Conservation (phyloP, 2,113 vertebrate genomes). For the Epinephelus lanceolatus region DNA sequence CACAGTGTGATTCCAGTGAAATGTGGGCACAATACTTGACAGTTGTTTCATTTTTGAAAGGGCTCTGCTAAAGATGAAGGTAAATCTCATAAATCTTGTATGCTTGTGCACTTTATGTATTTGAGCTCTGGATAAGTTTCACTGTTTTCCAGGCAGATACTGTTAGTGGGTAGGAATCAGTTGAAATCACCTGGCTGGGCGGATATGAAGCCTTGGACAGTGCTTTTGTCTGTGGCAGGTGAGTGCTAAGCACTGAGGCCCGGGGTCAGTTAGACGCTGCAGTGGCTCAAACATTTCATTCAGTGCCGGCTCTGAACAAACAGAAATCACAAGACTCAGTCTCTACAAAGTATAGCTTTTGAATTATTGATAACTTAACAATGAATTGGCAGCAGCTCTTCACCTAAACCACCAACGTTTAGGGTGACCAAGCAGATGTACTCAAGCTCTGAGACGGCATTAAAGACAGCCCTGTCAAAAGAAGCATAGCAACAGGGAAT, state of each 20-base stretch:
- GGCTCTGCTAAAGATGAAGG: neutral
- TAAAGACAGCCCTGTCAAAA: slow-evolving; percentile 87
- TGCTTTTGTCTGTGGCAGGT: slow-evolving; percentile 83
- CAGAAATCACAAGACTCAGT: neutral
- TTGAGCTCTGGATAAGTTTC: neutral
- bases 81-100: neutral
- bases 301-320: slow-evolving; percentile 81
- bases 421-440: slow-evolving; percentile 88
- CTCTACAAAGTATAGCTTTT: neutral
- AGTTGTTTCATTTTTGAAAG: too few relatives aligned
- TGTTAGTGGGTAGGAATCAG: neutral
- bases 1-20: neutral
- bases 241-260: slow-evolving; percentile 71
- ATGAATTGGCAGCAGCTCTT: neutral
- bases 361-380: neutral
- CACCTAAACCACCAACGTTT: slow-evolving; percentile 83
- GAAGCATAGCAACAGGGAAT: neutral
- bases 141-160: neutral
- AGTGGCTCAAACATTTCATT: slow-evolving; percentile 85
- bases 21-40: neutral
- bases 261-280: neutral
- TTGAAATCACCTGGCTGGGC: slow-evolving; percentile 87
- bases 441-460: slow-evolving; percentile 86
- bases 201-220: slow-evolving; percentile 84
- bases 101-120: neutral